Percentiles rank a stretch among this genome's conserved stretches.
Conservation (phyloP, 1,140 invertebrate species). For the Chionoecetes opilio region DNA sequence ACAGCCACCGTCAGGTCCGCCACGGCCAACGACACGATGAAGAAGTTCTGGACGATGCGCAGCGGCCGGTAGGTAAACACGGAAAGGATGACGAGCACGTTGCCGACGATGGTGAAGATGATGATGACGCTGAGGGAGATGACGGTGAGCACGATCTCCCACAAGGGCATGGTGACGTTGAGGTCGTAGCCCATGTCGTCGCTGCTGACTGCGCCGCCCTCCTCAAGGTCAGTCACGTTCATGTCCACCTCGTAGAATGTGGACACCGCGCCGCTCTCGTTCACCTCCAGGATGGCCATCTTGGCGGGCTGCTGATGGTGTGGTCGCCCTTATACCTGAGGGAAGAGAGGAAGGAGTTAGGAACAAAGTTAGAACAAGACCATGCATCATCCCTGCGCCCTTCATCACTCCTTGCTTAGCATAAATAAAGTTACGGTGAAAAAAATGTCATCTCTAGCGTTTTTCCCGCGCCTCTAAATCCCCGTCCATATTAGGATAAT, state of each 20-base stretch:
- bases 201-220: background rate
- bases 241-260: conserved; percentile 50
- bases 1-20: conserved; percentile 97
- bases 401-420: too few relatives aligned
- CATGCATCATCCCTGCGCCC: background rate
- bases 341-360: background rate
- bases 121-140: conserved; percentile 91
- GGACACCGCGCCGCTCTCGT: conserved; percentile 51
- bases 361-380: background rate
- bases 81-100: conserved; percentile 97
- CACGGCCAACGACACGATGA: conserved; percentile 97
- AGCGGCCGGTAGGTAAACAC: conserved; percentile 98
- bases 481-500: too few relatives aligned
- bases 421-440: too few relatives aligned
- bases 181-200: background rate
- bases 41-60: conserved; percentile 98
- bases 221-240: conserved; percentile 63
- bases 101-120: conserved; percentile 95
- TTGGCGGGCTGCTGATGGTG: background rate
- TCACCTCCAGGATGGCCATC: conserved; percentile 46
- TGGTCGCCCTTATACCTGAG: background rate
- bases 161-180: conserved; percentile 82
- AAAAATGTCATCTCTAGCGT: too few relatives aligned
- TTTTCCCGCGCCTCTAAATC: too few relatives aligned
- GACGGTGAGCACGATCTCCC: conserved; percentile 91